Percentiles rank a stretch among this genome's conserved stretches.
phyloP scores from a whole-genome alignment of 37 sponge, comb jelly and placozoan species.

The Hormiphora californensis region DNA sequence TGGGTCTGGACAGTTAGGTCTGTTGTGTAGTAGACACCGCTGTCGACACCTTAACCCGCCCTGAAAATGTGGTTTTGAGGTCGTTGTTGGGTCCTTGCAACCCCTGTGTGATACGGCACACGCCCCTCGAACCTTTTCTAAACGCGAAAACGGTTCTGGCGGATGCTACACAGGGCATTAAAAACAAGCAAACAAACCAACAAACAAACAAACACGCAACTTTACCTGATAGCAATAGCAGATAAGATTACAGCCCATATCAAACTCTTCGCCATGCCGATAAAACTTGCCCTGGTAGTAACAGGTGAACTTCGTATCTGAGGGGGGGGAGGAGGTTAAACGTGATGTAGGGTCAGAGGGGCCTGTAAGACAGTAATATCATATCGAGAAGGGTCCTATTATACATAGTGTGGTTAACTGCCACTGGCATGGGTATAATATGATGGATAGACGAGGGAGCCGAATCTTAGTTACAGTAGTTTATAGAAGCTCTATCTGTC shows the following conservation, averaged over 20 bases:
- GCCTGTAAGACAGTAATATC: no score
- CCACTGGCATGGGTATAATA: no score
- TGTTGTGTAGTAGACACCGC: conserved; percentile 17
- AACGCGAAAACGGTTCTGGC: background rate
- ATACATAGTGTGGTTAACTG: no score
- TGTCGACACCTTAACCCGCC: conserved; percentile 14
- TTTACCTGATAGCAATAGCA: conserved; percentile 22
- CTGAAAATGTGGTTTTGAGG: background rate
- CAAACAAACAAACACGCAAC: background rate
- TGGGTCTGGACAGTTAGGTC: conserved; percentile 11
- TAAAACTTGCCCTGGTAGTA: conserved; percentile 14
- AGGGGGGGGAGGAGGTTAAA: no score
- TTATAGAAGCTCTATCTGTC: no score
- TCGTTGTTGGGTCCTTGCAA: no score
- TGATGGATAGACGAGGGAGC: no score
- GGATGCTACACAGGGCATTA: background rate
- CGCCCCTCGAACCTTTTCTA: no score
- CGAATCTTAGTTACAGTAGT: no score
- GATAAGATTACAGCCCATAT: conserved; percentile 45
- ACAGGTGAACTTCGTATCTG: conserved; percentile 8
- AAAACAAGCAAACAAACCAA: background rate
- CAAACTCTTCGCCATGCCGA: conserved; percentile 29
- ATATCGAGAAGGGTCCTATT: no score
- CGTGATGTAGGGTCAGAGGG: no score
- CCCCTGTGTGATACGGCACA: no score